Conservation (phyloP, 2,113 vertebrate species). For the Leptodactylus fuscus region DNA sequence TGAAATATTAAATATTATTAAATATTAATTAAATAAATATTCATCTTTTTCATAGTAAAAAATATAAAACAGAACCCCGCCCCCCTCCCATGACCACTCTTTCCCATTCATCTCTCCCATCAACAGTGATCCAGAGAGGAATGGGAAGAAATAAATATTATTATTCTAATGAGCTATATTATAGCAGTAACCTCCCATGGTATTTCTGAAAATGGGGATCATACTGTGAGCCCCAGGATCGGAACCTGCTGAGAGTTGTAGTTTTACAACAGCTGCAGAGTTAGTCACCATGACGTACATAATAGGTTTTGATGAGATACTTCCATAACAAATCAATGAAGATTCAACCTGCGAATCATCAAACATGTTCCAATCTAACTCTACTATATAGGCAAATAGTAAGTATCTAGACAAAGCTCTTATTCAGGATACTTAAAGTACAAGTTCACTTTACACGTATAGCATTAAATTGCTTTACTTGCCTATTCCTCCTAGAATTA, state of each 20-base stretch:
- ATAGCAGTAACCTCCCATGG: background rate
- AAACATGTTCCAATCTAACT: background rate
- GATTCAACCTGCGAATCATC: background rate
- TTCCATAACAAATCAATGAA: background rate
- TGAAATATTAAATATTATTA: slow-evolving; percentile 53
- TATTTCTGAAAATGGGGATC: background rate
- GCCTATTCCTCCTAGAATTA: background rate
- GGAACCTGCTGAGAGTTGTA: background rate
- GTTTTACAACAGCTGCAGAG: background rate
- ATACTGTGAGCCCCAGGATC: background rate
- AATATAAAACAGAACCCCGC: background rate
- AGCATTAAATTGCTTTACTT: background rate
- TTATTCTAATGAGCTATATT: background rate
- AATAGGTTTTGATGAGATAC: background rate
- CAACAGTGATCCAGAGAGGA: background rate
- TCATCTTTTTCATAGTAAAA: background rate
- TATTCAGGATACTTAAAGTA: background rate
- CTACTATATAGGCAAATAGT: background rate
- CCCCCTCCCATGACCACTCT: background rate
- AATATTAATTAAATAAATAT: slow-evolving; percentile 59
- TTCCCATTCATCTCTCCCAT: too few species aligned
- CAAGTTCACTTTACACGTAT: background rate
- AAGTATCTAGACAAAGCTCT: background rate
- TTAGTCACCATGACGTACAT: background rate
- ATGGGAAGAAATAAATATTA: background rate